Base-by-base conservation (phyloP, 2,888 invertebrate genomes). In the Antheraea yamamai region DNA sequence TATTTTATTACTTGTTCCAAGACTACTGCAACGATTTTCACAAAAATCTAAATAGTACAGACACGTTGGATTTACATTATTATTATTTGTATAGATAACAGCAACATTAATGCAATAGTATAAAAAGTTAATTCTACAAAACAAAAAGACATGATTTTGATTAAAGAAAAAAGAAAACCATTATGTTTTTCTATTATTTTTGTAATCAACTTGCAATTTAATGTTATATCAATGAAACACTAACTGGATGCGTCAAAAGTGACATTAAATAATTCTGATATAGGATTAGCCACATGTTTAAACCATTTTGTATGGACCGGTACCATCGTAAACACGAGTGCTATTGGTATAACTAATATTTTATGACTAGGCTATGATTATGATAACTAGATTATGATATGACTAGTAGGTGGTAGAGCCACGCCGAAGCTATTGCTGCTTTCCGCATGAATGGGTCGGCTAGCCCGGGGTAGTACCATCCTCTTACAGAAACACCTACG, bases 221-320 rank as follows among this genome's bases (percentile, higher is more conserved):
- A 70, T 39, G 12, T 70, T 39, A 39, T 39, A 61, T 75, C 72
- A 71, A 75, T 72, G 61, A 71, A 58, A 75, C 20, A 47, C 82
- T 87, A 86, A 85, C 84, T 83, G 82, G 87, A 87, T 84, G 86
- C 83, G 82, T 86, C 85, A 84, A 82, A 83, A 85, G 82, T 85
- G 85, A 84, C 84, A 82, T 84, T 83, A 82, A 85, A 86, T 88
- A 84, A 82, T 83, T 79, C 81, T 79, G 80, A 77, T 77, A 75
- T n/a, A 66, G 72, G 55, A 74, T 74, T 58, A 75, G 61, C 74
- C 61, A 71, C 47, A 39, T 70, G 79, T 81, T 81, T 81, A 81
- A 79, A 82, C 77, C 76, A 77, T 80, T 82, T 77, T 78, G 80
- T 78, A 76, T 77, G 75, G 76, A 47, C 47, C 12, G 47, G 88